Evolutionary conservation across 2,113 vertebrate species (phyloP).

Genomic region (Nestor notabilis): DNA sequence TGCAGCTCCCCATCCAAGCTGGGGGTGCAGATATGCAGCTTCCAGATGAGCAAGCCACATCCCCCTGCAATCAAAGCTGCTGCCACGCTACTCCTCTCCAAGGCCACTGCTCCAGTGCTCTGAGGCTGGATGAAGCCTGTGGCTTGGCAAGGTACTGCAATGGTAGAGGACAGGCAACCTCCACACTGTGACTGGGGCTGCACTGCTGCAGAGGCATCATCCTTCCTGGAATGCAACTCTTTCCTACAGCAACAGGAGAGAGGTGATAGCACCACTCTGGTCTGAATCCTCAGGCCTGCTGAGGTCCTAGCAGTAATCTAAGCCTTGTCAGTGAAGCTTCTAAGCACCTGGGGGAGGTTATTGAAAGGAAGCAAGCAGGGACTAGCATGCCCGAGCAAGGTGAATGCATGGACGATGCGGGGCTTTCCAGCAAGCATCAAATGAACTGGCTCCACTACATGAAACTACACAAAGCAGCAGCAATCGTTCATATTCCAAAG

Average conservation of each 20-base stretch:
- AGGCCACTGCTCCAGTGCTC: accelerated
- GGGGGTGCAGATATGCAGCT: background rate
- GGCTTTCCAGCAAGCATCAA: background rate
- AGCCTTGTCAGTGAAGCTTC: background rate
- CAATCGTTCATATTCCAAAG: background rate
- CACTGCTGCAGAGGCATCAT: background rate
- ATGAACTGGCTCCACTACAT: background rate
- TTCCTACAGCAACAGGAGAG: background rate
- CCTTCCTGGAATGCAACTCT: background rate
- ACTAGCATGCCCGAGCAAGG: background rate
- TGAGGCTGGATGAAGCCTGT: background rate
- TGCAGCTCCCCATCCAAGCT: background rate
- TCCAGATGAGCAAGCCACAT: background rate
- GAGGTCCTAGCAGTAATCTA: background rate
- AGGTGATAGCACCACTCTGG: background rate
- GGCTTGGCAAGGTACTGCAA: background rate
- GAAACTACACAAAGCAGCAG: background rate
- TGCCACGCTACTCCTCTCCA: background rate
- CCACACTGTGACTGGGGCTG: background rate
- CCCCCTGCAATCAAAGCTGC: background rate
- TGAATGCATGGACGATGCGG: no score
- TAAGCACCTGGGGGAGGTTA: background rate
- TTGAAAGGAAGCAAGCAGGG: accelerated
- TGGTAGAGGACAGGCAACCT: background rate
- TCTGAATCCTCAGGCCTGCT: background rate